Conservation (phyloP, 2,113 vertebrate genomes). For the Paedocypris sp. region DNA sequence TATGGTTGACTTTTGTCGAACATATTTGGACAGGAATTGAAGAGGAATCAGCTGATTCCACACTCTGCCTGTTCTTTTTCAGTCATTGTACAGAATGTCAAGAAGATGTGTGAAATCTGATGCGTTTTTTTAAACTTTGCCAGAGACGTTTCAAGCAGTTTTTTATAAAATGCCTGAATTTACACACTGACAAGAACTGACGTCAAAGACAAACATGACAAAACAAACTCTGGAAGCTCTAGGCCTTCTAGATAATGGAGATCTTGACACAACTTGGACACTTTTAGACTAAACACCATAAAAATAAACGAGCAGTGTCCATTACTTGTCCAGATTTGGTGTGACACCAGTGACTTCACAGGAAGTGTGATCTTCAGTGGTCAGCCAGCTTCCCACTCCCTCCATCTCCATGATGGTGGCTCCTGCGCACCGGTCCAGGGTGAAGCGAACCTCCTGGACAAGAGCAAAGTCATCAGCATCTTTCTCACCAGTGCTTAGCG, state of each 20-base stretch:
- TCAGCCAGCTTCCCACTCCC: constrained; percentile 69
- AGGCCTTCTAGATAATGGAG: too few relatives aligned
- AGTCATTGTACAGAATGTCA: too few relatives aligned
- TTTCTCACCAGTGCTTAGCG: not conserved
- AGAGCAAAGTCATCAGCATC: not conserved
- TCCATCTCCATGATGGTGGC: constrained; percentile 66
- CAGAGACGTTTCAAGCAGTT: too few relatives aligned
- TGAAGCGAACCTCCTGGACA: constrained; percentile 67
- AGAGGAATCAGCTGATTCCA: too few relatives aligned
- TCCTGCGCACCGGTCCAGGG: constrained; percentile 64
- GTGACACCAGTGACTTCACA: constrained; percentile 68
- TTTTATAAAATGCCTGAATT: too few relatives aligned
- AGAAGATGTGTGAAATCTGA: too few relatives aligned
- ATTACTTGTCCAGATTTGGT: constrained; percentile 64
- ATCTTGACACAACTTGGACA: too few relatives aligned
- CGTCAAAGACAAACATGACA: not conserved
- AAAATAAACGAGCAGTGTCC: not conserved
- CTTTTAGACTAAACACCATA: not conserved
- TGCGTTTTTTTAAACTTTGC: too few relatives aligned
- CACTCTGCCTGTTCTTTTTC: too few relatives aligned
- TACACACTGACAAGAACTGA: not conserved
- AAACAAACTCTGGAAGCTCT: too few relatives aligned
- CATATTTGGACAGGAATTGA: too few relatives aligned
- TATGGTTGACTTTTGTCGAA: too few relatives aligned
- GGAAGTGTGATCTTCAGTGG: constrained; percentile 63